Conservation (phyloP, 2,113 vertebrate genomes). For the Rhegmatorhina hoffmannsi region DNA sequence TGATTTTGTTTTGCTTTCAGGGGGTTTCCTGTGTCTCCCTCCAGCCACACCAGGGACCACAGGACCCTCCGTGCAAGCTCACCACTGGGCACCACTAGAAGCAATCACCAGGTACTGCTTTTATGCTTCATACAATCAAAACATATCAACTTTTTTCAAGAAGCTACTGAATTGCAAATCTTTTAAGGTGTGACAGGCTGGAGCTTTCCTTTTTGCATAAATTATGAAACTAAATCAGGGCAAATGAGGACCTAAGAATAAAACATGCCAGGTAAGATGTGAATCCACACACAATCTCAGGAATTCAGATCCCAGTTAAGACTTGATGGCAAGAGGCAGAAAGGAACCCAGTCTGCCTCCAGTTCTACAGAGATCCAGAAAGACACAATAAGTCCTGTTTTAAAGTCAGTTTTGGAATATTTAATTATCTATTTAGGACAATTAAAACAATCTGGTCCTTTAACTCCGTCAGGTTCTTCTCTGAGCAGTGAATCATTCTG, state of each 20-base stretch:
- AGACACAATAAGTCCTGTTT: not conserved
- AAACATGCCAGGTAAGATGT: not conserved
- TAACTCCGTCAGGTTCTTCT: slow-evolving; percentile 28
- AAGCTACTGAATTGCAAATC: not conserved
- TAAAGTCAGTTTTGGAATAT: not conserved
- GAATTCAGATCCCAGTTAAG: not conserved
- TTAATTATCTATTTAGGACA: slow-evolving; percentile 47
- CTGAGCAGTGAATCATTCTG: slow-evolving; percentile 45
- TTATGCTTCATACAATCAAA: not conserved
- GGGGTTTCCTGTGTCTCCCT: accelerated
- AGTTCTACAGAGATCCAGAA: not conserved
- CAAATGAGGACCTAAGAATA: not conserved
- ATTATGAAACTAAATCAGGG: not conserved
- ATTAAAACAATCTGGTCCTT: slow-evolving; percentile 55
- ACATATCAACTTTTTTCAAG: not conserved
- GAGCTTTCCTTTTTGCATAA: not conserved
- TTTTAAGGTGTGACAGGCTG: not conserved
- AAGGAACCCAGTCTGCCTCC: not conserved
- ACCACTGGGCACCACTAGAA: accelerated
- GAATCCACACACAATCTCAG: not conserved
- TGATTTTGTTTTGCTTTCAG: not conserved
- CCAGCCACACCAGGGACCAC: not conserved
- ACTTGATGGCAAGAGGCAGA: not conserved
- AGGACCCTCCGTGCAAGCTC: not conserved
- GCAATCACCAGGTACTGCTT: not conserved